Evolutionary conservation across 2,797 vertebrate genomes (phyloP).

Genomic region (Sebastes hopkinsi): DNA sequence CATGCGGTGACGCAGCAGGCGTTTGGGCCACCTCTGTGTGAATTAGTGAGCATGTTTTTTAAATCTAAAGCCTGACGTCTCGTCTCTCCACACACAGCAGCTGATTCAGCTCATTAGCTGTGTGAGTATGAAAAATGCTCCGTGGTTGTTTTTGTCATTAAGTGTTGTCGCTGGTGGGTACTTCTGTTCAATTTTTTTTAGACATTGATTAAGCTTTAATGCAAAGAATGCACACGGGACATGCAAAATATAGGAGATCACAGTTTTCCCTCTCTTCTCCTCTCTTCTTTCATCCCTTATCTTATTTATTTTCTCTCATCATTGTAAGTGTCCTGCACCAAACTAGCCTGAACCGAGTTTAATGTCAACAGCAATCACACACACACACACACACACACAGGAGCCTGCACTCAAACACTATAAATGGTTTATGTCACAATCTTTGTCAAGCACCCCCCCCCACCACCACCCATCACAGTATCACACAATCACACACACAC

Average conservation of each 20-base stretch:
- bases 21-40: background rate
- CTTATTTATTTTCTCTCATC: constrained; percentile 8
- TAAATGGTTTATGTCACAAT: constrained; percentile 74
- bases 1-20: background rate
- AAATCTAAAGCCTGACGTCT: background rate
- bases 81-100: background rate
- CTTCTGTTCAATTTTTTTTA: background rate
- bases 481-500: constrained; percentile 17
- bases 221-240: background rate
- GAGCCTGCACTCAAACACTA: constrained; percentile 43
- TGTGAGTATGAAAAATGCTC: background rate
- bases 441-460: constrained; percentile 42
- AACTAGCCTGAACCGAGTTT: constrained; percentile 37
- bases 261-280: background rate
- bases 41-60: background rate
- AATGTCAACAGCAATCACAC: constrained; percentile 37
- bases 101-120: background rate
- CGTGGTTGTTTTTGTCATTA: background rate
- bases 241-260: background rate
- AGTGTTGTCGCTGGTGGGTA: background rate
- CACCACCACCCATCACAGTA: constrained; percentile 12
- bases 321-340: background rate
- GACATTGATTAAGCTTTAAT: background rate
- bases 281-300: background rate
- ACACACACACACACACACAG: background rate